Conservation (phyloP, 2,888 invertebrate species). For the Tipula unca region DNA sequence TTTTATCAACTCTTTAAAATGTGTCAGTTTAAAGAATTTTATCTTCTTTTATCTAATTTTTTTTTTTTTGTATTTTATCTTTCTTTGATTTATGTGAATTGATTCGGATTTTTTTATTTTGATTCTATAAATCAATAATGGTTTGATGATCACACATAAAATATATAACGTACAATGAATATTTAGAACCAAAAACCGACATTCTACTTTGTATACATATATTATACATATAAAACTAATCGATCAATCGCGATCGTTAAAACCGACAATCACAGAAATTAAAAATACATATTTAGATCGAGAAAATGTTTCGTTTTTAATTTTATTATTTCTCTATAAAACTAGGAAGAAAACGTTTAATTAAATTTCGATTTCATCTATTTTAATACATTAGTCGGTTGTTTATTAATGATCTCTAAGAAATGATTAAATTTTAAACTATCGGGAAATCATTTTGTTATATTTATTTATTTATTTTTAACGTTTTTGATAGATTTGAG, state of each 20-base stretch:
- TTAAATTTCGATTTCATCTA: not conserved
- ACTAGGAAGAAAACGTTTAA: not conserved
- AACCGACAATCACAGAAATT: not conserved
- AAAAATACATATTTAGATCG: not conserved
- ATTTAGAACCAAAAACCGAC: not conserved
- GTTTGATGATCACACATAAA: constrained; percentile 8
- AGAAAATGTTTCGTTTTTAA: not conserved
- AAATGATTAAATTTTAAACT: not conserved
- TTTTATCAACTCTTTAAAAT: not conserved
- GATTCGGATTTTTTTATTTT: not conserved
- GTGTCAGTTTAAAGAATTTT: not conserved
- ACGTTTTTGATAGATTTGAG: not conserved
- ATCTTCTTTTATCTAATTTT: not conserved
- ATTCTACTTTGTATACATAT: not conserved
- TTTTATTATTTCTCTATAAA: not conserved
- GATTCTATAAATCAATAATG: not conserved
- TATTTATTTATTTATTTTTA: not conserved
- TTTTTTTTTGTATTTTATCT: not conserved
- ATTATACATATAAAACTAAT: not conserved
- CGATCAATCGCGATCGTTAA: not conserved
- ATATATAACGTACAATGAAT: not conserved
- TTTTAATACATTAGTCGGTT: not conserved
- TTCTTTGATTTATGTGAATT: not conserved
- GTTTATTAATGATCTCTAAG: not conserved
- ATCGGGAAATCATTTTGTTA: not conserved